Conservation (phyloP, 2,113 vertebrate genomes). For the Hystrix cristata region DNA sequence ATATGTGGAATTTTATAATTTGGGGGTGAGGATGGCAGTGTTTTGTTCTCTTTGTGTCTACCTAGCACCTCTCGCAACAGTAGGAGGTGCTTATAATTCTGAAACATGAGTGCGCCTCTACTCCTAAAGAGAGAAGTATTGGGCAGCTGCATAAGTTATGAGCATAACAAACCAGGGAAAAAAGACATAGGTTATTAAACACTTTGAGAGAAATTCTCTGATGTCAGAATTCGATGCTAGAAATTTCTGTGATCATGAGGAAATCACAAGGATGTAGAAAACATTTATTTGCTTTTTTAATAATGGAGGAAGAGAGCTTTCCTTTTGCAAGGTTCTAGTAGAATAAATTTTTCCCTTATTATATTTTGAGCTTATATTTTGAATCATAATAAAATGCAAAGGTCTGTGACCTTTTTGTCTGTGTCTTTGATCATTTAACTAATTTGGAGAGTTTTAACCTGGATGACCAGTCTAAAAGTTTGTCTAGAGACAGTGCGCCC, state of each 20-base stretch:
- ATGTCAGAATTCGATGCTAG: conserved; percentile 38
- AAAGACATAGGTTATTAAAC: conserved; percentile 63
- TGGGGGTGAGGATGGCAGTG: not conserved
- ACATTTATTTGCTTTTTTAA: conserved; percentile 14
- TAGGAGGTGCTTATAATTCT: conserved; percentile 51
- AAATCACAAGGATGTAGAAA: conserved; percentile 40
- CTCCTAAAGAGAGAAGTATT: conserved; percentile 44
- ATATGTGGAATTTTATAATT: conserved; percentile 59
- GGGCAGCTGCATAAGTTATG: conserved; percentile 31
- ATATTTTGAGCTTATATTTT: not conserved
- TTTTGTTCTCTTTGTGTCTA: conserved; percentile 42
- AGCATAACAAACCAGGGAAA: conserved; percentile 68
- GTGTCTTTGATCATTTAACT: not conserved
- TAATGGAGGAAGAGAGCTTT: not conserved
- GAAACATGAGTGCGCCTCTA: not conserved
- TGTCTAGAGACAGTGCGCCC: not conserved
- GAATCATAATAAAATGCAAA: not conserved
- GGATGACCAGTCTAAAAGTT: not conserved
- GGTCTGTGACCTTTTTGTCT: not conserved
- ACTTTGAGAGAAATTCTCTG: conserved; percentile 47
- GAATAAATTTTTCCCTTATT: conserved; percentile 13
- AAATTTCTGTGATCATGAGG: conserved; percentile 21
- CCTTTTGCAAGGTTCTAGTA: not conserved
- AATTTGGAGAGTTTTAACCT: conserved; percentile 24
- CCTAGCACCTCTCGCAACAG: conserved; percentile 22